Base-by-base conservation (phyloP, 92 coral and sea anemone genomes). In the Siderastrea siderea region DNA sequence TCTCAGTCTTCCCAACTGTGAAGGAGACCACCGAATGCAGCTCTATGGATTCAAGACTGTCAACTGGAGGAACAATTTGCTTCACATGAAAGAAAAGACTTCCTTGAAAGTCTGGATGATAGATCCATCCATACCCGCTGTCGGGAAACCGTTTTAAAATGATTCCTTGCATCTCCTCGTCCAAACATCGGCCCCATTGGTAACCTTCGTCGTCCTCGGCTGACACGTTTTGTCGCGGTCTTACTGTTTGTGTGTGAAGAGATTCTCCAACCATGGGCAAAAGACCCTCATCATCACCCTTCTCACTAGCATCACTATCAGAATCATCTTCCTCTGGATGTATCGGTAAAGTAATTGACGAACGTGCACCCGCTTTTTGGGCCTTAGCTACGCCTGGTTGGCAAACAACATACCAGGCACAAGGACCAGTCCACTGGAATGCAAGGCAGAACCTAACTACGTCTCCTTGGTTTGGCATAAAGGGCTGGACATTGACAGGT, bases 401-500 rank as follows among this genome's bases (percentile, higher is more conserved):
- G 61, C 90, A 92, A 51, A 80, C 77, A 4, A 95, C 98, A 17
- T 70, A 64, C 95, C 96, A 95, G 48, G 98, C 98, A 71, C 58
- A 59, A n/a, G 93, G 98, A 67, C 98, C 98, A 43, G 83, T 86
- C 84, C 96, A 80, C 84, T 95, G 92, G 78, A 95, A 95, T 14
- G 94, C 92, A 43, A 95, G 87, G 61, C 93, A 93, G 68, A 95
- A 95, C 59, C 52, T 44, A 3, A 95, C 98, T 52, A 68, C 80
- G 46, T 90, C 98, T 45, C 98, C 98, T 19, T 90, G 68, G 46
- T 88, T 73, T 43, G 98, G 98, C 91, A 90, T 92, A 14, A 69
- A 68, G 53, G 94, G 96, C 47, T 61, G 78, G 8, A 95, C 96
- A 65, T 95, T 90, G 55, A 86, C 60, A 44, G 98, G 98, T 52